phyloP scores from a whole-genome alignment of 1,140 invertebrate species.

The Sitobion miscanthi region DNA sequence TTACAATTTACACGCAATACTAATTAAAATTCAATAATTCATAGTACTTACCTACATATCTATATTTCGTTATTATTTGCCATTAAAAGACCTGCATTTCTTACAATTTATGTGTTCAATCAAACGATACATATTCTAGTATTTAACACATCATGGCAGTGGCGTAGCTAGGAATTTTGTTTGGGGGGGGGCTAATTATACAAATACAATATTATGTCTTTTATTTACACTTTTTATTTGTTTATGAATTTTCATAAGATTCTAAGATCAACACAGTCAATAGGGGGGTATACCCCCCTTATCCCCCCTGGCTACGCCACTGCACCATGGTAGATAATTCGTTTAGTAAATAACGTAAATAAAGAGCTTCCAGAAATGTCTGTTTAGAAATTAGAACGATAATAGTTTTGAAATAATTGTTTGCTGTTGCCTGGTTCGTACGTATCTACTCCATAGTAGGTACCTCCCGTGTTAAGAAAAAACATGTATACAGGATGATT shows the following conservation, averaged over 20 bases:
- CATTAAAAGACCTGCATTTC: not conserved
- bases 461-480: not conserved
- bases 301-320: too few species aligned
- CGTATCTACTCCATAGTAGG: not conserved
- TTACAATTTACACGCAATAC: not conserved
- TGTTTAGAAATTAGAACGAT: not conserved
- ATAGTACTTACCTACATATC: not conserved
- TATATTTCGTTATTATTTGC: not conserved
- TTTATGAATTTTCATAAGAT: too few species aligned
- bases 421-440: not conserved
- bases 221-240: too few species aligned
- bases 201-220: too few species aligned
- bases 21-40: not conserved
- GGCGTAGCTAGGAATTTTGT: too few species aligned
- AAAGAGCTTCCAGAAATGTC: not conserved
- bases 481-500: not conserved
- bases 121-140: not conserved
- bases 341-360: not conserved
- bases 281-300: too few species aligned
- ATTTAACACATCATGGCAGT: too few species aligned
- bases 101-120: not conserved
- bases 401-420: conserved; percentile 7
- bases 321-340: not conserved
- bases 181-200: too few species aligned
- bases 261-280: too few species aligned